Base-by-base conservation (phyloP, 2,113 vertebrate species). In the Dendropsophus ebraccatus region DNA sequence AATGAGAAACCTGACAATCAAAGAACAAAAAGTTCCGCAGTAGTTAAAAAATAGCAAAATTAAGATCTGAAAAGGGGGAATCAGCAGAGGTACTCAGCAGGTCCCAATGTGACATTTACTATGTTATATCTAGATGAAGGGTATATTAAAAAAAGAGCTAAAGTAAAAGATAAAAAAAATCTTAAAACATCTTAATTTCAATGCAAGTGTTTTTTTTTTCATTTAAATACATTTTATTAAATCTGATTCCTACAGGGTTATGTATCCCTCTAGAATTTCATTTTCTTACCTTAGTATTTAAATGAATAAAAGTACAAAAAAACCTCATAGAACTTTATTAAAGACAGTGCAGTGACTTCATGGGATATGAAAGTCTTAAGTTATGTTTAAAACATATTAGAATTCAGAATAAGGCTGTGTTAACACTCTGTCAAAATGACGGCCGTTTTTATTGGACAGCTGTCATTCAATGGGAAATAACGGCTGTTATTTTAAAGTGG, bases 51-150 rank as follows among this genome's bases (percentile, higher is more conserved):
- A 77, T 54, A 52, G 74, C 49, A 77, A 52, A 30, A 54, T 77
- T 77, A 54, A 54, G 49, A 77, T 77, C 47, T 77, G 74, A 77
- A 19, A 50, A 77, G n/a, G 7, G 49, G 47, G 28, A 77, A 77
- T 77, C 47, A 21, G 74, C 28, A 16, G 28, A 32, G 49, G 28
- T 54, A 7, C 74, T 30, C 74, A 77, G 74, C 49, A 19, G 74
- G 47, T 77, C 74, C 73, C 74, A 54, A 32, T 77, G 47, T 77
- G 74, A 77, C 49, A 77, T 77, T 77, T 77, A 52, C 13, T 54
- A 54, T 32, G 49, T 77, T 77, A 32, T 52, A 32, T 54, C 25
- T 52, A 6, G 25, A 52, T 50, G 25, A 77, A 77, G 50, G 49
- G 16, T 12, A 77, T 54, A 77, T 32, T 77, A 52, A 54, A 76